Conservation (phyloP, 2,888 invertebrate genomes). For the Eristalis intricaria region DNA sequence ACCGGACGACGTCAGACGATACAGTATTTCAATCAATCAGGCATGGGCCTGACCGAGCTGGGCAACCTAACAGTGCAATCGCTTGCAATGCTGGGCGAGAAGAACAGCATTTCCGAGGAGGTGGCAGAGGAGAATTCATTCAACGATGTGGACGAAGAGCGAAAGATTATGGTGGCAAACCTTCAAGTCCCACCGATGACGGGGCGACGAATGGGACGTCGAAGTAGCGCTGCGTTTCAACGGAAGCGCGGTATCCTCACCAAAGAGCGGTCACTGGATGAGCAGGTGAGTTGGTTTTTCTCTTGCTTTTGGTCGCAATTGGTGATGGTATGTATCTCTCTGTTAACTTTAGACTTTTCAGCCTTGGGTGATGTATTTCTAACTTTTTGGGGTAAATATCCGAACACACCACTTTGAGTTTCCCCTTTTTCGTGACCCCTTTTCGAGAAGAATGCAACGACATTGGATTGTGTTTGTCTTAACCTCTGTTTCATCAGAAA, state of each 20-base stretch:
- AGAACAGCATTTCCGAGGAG: slow-evolving; percentile 84
- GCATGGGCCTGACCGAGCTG: slow-evolving; percentile 80
- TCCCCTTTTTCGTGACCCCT: background rate
- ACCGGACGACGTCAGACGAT: slow-evolving; percentile 80
- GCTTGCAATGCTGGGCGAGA: slow-evolving; percentile 81
- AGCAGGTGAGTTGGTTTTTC: slow-evolving; percentile 73
- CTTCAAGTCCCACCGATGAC: slow-evolving; percentile 76
- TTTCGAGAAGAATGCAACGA: too few relatives aligned
- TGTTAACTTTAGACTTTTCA: slow-evolving; percentile 34
- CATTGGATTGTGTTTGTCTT: too few relatives aligned
- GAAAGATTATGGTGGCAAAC: slow-evolving; percentile 69
- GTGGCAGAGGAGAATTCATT: slow-evolving; percentile 83
- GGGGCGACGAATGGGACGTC: slow-evolving; percentile 77
- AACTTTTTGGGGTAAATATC: slow-evolving; percentile 53
- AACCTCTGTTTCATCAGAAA: too few relatives aligned
- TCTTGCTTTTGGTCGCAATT: background rate
- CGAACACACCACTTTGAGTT: background rate
- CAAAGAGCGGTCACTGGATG: slow-evolving; percentile 81
- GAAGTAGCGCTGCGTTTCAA: slow-evolving; percentile 79
- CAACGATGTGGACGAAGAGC: slow-evolving; percentile 59
- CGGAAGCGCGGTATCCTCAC: slow-evolving; percentile 78
- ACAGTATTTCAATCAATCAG: slow-evolving; percentile 79
- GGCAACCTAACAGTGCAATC: slow-evolving; percentile 74
- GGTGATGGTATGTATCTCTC: background rate
- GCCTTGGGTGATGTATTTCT: slow-evolving; percentile 41